A percentile compares a stretch with the other conserved stretches of the same genome.
Evolutionary conservation across 2,888 invertebrate genomes (phyloP).

Genomic region (Caenorhabditis imperialis): DNA sequence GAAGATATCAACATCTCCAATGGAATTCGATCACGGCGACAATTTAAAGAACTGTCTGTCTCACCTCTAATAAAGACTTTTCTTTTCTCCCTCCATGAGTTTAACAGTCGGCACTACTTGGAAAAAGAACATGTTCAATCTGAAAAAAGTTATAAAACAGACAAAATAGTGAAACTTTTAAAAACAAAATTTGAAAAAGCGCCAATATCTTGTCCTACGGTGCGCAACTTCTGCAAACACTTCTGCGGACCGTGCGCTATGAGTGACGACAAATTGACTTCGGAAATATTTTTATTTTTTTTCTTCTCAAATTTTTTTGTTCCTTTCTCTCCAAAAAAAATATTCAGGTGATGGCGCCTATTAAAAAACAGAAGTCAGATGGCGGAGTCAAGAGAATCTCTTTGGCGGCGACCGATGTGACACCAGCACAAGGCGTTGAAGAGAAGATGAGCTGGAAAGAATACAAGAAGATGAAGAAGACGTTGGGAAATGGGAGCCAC

Average conservation of each 20-base stretch:
- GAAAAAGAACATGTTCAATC: too few species aligned
- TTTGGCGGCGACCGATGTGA: conserved; percentile 23
- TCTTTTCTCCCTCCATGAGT: too few species aligned
- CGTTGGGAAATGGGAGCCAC: conserved; percentile 1
- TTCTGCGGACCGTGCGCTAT: conserved; percentile 7
- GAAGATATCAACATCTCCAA: too few species aligned
- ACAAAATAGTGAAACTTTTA: too few species aligned
- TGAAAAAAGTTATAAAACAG: too few species aligned
- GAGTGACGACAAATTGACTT: neutral
- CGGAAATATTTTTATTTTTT: conserved; percentile 4
- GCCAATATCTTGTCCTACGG: neutral
- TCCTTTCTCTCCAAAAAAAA: conserved; percentile 2
- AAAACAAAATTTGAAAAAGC: too few species aligned
- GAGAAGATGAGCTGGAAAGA: conserved; percentile 53
- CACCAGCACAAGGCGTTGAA: conserved; percentile 46
- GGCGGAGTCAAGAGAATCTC: conserved; percentile 30
- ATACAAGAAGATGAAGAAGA: conserved; percentile 46
- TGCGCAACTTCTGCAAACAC: conserved; percentile 13
- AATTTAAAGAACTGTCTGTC: too few species aligned
- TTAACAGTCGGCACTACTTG: too few species aligned
- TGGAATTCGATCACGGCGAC: too few species aligned
- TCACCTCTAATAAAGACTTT: too few species aligned
- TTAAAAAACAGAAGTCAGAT: conserved; percentile 21
- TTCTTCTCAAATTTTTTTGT: neutral
- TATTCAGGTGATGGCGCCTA: conserved; percentile 32